Base-by-base conservation (phyloP, 2,113 vertebrate genomes). In the Scalopus aquaticus region DNA sequence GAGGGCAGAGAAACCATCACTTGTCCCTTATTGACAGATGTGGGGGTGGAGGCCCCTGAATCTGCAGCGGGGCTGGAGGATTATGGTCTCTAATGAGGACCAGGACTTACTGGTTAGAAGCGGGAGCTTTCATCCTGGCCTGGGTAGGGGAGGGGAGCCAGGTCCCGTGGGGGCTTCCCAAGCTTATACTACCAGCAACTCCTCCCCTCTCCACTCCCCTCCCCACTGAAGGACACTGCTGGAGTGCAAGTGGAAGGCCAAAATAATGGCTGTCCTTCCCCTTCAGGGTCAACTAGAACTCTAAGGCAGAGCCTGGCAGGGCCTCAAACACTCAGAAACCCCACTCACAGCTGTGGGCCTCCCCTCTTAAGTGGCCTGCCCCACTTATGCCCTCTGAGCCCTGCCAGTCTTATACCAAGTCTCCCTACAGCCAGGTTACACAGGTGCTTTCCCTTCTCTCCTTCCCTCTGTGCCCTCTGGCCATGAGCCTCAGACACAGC, bases 21-120 rank as follows among this genome's bases (percentile, higher is more conserved):
- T 88, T 56, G 69, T 82, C 69, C 70, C 58, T 89, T 64, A 42
- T 56, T 4, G 1, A 30, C 62, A 78, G 51, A 87, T 39, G 58
- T 37, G 37, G 72, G 70, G 39, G 32, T 24, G 26, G 65, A 49
- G 64, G 90, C 76, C 90, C 90, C 77, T 69, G 56, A 56, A 32
- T 82, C 78, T 83, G 60, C 37, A 85, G 78, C 16, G 69, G 60
- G 30, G 28, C 60, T 84, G 16, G 70, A 86, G 93, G 93, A 95
- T 97, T 94, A 89, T 46, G 62, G 70, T 83, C 79, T 91, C 88
- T 91, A 91, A 93, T 86, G 83, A 96, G 92, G 39, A 87, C 89
- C 62, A 19, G 62, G 72, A 42, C 51, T 72, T 72, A 74, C 0
- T 17, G 69, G 30, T 95, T 70, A 83, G 54, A 30, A 9, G 82